Evolutionary conservation across 2,888 invertebrate species (phyloP), one percentile per base, ranked within the genome.

Genomic region (Hymenopus coronatus): DNA sequence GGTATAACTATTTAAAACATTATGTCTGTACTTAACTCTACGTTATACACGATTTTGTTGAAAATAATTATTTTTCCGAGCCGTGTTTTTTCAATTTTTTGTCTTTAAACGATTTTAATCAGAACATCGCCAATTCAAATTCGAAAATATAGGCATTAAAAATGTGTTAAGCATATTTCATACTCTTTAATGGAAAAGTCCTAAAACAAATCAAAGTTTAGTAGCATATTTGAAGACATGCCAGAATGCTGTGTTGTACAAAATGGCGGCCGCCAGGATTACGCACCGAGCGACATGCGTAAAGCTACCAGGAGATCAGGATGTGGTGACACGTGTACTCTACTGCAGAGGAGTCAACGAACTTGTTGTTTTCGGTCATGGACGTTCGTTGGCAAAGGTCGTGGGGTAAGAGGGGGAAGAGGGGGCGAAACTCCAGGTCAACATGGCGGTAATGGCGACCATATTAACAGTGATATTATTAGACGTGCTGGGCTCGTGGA

Each of bases 381-480:
- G 89, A 89, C 89, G 89, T 89, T 89, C 89, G 83, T 89, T 89
- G 89, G 86, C 89, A 89, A 89, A 89, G 89, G 89, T 89, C 87
- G 82, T 88, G 88, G 28, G n/a, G 84, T 28, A 83, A 70, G 86
- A 83, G 87, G 30, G 82, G 27, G 70, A 87, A 82, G 20, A 28
- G 83, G 89, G 83, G 87, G 54, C 27, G 30, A 30, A 28, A 86
- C 89, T 82, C 46, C 89, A 30, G 83, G 87, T 86, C 86, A 86
- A 28, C 87, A 89, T 89, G 89, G 89, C 89, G 28, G 89, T 82
- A 54, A n/a, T 30, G 70, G 86, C 87, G 83, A 89, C 87, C 86
- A 89, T 89, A 87, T 87, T 87, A 89, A 89, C 88, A 83, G 70
- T 30, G 89, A 87, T 89, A 89, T 89, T 86, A 85, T 89, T 89